Conservation (phyloP, 2,888 invertebrate genomes). For the Idaea dimidiata region DNA sequence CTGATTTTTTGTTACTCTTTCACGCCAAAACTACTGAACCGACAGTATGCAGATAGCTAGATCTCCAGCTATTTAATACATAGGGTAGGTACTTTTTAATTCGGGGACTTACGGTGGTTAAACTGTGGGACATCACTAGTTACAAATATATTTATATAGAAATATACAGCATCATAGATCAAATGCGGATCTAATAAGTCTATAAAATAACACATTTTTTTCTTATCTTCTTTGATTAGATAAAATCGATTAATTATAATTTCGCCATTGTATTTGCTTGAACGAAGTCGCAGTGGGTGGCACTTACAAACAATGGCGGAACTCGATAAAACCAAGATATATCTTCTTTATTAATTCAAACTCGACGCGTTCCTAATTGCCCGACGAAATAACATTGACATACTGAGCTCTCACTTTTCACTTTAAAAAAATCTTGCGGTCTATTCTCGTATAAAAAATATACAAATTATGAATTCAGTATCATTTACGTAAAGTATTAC, state of each 20-base stretch:
- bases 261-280: slow-evolving; percentile 24
- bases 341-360: slow-evolving; percentile 53
- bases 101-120: neutral
- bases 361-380: slow-evolving; percentile 55
- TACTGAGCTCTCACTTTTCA: slow-evolving; percentile 25
- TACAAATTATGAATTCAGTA: too few relatives aligned
- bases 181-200: neutral
- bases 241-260: slow-evolving; percentile 21
- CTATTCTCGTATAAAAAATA: too few relatives aligned
- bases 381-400: slow-evolving; percentile 54
- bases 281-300: slow-evolving; percentile 27
- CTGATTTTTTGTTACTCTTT: too few relatives aligned
- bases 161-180: too few relatives aligned
- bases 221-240: neutral
- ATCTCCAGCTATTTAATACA: too few relatives aligned
- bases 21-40: too few relatives aligned
- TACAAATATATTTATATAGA: neutral
- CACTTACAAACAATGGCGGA: slow-evolving; percentile 27
- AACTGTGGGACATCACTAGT: too few relatives aligned
- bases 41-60: too few relatives aligned
- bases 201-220: neutral
- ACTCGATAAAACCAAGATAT: slow-evolving; percentile 37
- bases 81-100: too few relatives aligned
- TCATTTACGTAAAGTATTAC: too few relatives aligned
- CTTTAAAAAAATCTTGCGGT: neutral